Evolutionary conservation across 2,888 invertebrate species (phyloP).

Genomic region (Diplazon laetatorius): DNA sequence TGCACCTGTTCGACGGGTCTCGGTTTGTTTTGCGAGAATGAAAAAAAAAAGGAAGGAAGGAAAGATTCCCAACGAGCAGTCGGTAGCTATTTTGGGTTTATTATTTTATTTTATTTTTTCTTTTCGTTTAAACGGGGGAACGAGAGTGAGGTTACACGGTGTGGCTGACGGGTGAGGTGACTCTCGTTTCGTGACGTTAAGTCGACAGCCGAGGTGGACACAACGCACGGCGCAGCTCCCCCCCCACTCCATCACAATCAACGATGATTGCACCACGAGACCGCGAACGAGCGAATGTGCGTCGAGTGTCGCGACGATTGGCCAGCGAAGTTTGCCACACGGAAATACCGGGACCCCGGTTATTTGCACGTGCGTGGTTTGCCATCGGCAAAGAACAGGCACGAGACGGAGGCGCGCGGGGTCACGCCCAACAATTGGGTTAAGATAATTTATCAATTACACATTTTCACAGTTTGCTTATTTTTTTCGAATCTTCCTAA

Average conservation of each 20-base stretch:
- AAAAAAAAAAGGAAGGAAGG: slow-evolving; percentile 33
- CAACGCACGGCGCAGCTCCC: not conserved
- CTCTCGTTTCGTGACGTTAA: not conserved
- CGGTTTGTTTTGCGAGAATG: slow-evolving; percentile 24
- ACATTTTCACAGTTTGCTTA: too few species aligned
- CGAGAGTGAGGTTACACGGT: too few species aligned
- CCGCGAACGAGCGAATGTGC: slow-evolving; percentile 9
- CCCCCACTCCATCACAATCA: slow-evolving; percentile 2
- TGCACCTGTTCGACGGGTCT: slow-evolving; percentile 54
- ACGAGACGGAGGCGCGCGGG: slow-evolving; percentile 66
- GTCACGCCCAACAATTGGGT: slow-evolving; percentile 77
- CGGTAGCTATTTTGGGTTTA: not conserved
- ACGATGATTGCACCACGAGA: slow-evolving; percentile 19
- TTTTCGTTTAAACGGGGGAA: too few species aligned
- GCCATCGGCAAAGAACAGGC: slow-evolving; percentile 27
- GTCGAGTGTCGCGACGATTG: slow-evolving; percentile 33
- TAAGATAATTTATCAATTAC: slow-evolving; percentile 78
- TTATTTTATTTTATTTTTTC: not conserved
- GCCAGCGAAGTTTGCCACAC: slow-evolving; percentile 31
- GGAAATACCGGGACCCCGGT: slow-evolving; percentile 11
- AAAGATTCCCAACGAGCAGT: not conserved
- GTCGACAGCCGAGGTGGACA: not conserved
- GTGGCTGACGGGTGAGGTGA: too few species aligned
- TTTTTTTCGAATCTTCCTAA: too few species aligned
- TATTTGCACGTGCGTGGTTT: slow-evolving; percentile 29